These are phyloP conservation scores for Spodoptera litura DNA, from an alignment of 1,140 invertebrate species.

Conservation along the genomic window DNA sequence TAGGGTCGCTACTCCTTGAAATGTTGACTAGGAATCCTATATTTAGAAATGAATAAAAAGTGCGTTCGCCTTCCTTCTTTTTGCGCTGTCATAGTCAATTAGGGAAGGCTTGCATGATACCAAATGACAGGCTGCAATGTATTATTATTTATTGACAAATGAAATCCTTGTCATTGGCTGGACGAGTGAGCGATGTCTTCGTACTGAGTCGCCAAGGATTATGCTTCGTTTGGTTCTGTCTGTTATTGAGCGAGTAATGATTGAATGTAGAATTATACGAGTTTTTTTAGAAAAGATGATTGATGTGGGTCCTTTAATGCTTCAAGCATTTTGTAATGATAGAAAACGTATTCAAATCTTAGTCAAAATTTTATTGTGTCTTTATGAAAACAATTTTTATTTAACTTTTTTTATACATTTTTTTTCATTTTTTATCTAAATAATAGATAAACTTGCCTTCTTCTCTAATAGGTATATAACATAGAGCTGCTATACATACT, in stretches of 20 bases:
- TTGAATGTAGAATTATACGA: background rate
- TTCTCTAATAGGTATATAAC: too few species aligned
- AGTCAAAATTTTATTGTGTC: too few species aligned
- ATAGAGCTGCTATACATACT: too few species aligned
- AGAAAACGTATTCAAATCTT: too few species aligned
- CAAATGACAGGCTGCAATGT: background rate
- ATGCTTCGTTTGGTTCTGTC: background rate
- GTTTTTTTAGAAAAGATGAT: background rate
- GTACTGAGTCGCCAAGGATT: background rate
- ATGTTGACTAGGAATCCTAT: constrained; percentile 30
- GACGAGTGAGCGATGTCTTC: background rate
- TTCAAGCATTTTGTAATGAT: background rate
- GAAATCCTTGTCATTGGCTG: constrained; percentile 9
- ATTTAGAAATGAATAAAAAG: constrained; percentile 29
- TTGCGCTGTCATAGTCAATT: constrained; percentile 28
- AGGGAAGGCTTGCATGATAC: background rate
- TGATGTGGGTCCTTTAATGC: background rate
- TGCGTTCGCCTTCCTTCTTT: constrained; percentile 16
- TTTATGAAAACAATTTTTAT: too few species aligned
- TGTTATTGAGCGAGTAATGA: background rate
- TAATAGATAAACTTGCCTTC: too few species aligned
- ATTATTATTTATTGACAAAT: constrained; percentile 26
- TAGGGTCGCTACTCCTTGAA: constrained; percentile 20
- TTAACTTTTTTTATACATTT: too few species aligned
- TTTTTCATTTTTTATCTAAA: too few species aligned